Percentiles rank a stretch among this genome's conserved stretches.
These are phyloP conservation scores for Ictalurus furcatus DNA, from an alignment of 2,113 vertebrate genomes.

Conservation along the genomic window DNA sequence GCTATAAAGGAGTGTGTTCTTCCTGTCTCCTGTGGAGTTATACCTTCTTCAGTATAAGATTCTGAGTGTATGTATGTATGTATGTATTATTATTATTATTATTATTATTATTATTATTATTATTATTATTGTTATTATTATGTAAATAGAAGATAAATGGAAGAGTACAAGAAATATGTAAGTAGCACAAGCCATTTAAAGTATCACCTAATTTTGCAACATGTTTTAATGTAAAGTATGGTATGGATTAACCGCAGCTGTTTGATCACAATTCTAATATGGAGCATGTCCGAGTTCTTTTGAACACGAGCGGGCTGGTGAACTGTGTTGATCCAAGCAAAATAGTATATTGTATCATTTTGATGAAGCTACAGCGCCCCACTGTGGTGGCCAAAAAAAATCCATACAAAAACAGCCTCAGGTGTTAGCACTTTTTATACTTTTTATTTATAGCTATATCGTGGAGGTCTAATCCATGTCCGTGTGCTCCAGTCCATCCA, in stretches of 20 bases:
- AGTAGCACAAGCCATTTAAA: not conserved
- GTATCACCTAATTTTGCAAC: not conserved
- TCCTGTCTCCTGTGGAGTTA: not conserved
- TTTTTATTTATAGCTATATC: not conserved
- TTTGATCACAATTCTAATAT: constrained; percentile 9
- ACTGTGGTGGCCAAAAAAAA: constrained; percentile 4
- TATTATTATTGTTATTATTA: too few relatives aligned
- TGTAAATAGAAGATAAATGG: not conserved
- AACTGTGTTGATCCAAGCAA: not conserved
- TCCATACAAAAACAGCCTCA: not conserved
- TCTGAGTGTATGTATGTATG: not conserved
- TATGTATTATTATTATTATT: too few relatives aligned
- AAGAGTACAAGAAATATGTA: not conserved
- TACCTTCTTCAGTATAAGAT: not conserved
- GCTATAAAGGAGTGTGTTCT: not conserved
- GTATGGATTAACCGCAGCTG: not conserved
- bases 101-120: too few relatives aligned
- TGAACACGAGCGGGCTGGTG: not conserved
- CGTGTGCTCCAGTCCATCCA: not conserved
- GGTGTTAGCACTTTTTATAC: not conserved
- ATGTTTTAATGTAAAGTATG: not conserved
- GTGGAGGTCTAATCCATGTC: not conserved
- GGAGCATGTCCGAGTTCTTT: not conserved
- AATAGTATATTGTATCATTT: not conserved
- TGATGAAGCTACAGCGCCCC: constrained; percentile 44